A percentile compares a stretch with the other conserved stretches of the same genome.
These are phyloP conservation scores for Zosterops japonicus DNA, from an alignment of 2,113 vertebrate genomes.

Conservation along the genomic window DNA sequence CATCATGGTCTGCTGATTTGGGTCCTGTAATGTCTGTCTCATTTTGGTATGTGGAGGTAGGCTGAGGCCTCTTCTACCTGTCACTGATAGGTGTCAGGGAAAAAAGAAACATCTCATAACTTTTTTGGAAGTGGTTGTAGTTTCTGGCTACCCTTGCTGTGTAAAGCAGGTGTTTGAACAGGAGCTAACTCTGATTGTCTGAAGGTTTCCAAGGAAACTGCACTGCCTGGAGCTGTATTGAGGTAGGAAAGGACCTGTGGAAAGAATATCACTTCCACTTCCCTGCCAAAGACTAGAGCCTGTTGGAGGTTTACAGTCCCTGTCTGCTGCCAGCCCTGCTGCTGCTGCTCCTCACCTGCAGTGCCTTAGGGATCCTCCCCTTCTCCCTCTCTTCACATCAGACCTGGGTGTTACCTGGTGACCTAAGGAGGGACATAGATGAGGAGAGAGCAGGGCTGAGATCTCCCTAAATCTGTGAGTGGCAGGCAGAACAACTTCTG, in stretches of 20 bases:
- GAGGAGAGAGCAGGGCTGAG: neutral
- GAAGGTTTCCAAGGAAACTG: conserved; percentile 8
- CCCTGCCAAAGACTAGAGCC: neutral
- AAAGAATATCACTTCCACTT: neutral
- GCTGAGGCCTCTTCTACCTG: conserved; percentile 17
- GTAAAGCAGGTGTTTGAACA: neutral
- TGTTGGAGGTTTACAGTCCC: neutral
- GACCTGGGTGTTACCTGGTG: neutral
- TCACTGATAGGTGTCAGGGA: neutral
- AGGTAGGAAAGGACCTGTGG: neutral
- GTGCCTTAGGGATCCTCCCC: neutral
- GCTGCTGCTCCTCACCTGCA: neutral
- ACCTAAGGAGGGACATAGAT: neutral
- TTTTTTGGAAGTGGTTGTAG: neutral
- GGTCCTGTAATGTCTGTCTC: conserved; percentile 49
- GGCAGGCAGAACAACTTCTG: neutral
- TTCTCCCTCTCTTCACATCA: neutral
- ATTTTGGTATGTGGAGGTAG: conserved; percentile 16
- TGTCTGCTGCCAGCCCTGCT: neutral
- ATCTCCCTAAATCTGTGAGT: neutral
- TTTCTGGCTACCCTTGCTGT: neutral
- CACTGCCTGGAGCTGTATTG: neutral
- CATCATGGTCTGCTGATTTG: conserved; percentile 46
- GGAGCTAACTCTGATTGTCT: neutral
- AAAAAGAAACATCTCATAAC: neutral